Conservation (phyloP, 2,113 vertebrate genomes). For the Mellivora capensis region DNA sequence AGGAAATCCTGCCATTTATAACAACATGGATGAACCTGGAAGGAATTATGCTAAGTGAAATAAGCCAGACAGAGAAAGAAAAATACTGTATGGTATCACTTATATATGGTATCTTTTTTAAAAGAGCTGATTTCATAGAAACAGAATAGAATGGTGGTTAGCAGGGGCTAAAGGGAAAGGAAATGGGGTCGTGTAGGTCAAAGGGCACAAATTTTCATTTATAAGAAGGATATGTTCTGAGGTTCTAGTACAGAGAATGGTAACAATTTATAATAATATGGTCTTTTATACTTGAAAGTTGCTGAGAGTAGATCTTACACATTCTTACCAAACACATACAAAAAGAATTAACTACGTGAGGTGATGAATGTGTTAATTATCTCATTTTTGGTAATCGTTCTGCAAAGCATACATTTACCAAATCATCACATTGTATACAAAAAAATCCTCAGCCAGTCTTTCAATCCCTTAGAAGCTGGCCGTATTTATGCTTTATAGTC, state of each 20-base stretch:
- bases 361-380: conserved; percentile 18
- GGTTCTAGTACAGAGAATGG: background rate
- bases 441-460: background rate
- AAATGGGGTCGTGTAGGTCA: background rate
- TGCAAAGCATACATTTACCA: background rate
- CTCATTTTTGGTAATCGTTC: background rate
- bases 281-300: background rate
- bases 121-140: background rate
- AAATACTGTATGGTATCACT: background rate
- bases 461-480: background rate
- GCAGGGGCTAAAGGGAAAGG: background rate
- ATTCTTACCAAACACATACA: background rate
- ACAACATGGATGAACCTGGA: background rate
- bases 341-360: background rate
- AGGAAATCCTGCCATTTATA: background rate
- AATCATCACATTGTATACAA: background rate
- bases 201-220: background rate
- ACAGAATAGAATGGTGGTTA: background rate
- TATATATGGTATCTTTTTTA: background rate
- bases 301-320: background rate
- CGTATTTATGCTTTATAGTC: background rate
- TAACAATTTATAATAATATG: background rate
- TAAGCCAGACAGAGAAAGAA: background rate
- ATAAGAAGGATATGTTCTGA: background rate
- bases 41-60: background rate